phyloP scores from a whole-genome alignment of 2,888 invertebrate genomes.

The Ptychoptera albimana region DNA sequence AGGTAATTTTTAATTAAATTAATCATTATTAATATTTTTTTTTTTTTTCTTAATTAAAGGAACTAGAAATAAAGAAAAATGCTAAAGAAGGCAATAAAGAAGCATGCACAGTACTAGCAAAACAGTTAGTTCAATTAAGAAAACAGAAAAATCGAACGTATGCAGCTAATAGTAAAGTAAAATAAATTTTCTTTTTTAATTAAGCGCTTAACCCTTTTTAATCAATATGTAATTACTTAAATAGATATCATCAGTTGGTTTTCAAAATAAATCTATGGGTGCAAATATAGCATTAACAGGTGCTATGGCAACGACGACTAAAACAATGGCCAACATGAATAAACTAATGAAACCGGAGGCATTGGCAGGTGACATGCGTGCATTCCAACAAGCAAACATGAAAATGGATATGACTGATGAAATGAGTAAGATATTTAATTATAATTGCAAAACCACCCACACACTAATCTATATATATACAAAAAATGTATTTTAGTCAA shows the following conservation, averaged over 20 bases:
- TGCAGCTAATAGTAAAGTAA: slow-evolving; percentile 64
- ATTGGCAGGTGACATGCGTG: slow-evolving; percentile 64
- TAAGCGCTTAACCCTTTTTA: neutral
- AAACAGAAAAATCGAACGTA: slow-evolving; percentile 76
- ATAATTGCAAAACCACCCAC: neutral
- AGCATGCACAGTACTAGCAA: slow-evolving; percentile 67
- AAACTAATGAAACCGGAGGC: slow-evolving; percentile 73
- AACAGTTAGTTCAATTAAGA: slow-evolving; percentile 72
- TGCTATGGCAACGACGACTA: slow-evolving; percentile 77
- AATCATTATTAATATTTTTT: neutral
- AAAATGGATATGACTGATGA: slow-evolving; percentile 94
- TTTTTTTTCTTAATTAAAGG: slow-evolving; percentile 39
- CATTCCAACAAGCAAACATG: slow-evolving; percentile 68
- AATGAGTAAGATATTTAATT: slow-evolving; percentile 50
- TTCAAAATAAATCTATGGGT: slow-evolving; percentile 79
- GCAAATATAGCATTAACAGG: slow-evolving; percentile 75
- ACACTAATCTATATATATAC: neutral
- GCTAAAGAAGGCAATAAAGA: slow-evolving; percentile 79
- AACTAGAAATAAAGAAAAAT: slow-evolving; percentile 75
- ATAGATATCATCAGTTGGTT: slow-evolving; percentile 51
- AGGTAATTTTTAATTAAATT: neutral
- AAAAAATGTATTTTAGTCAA: slow-evolving; percentile 42
- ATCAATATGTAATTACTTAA: neutral
- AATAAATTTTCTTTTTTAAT: neutral
- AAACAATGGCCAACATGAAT: slow-evolving; percentile 81